A percentile compares a stretch with the other conserved stretches of the same genome.
These are phyloP conservation scores for Tokudaia tokunoshimensis DNA, from an alignment of 2,797 vertebrate species.

Conservation along the genomic window DNA sequence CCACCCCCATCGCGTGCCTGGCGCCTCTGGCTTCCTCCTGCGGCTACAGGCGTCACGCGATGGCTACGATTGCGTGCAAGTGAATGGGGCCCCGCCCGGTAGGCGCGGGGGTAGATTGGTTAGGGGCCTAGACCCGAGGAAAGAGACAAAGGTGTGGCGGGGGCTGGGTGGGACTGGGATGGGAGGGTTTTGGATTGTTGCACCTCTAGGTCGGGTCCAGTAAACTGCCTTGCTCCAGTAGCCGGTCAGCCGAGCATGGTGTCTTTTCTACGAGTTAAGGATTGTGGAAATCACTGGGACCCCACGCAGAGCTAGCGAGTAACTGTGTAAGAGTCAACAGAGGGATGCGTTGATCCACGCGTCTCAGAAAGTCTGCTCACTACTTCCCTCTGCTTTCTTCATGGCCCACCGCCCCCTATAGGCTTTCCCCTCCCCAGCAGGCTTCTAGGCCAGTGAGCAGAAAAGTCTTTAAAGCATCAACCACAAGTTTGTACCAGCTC, in stretches of 20 bases:
- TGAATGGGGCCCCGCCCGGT: background rate
- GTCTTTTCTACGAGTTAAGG: background rate
- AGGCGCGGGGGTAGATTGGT: background rate
- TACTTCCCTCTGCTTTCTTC: background rate
- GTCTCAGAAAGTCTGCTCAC: background rate
- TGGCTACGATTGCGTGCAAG: conserved; percentile 53
- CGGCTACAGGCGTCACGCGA: conserved; percentile 39
- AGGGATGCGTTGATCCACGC: background rate
- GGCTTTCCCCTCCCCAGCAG: background rate
- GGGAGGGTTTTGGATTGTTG: background rate
- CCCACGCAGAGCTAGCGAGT: background rate
- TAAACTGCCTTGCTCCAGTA: background rate
- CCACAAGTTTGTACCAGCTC: background rate
- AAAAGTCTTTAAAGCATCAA: background rate
- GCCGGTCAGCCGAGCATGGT: background rate
- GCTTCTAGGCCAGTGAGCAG: background rate
- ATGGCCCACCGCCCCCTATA: background rate
- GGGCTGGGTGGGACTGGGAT: background rate
- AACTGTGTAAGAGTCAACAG: background rate
- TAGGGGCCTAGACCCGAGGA: background rate
- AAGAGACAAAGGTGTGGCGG: background rate
- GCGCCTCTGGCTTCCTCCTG: conserved; percentile 52
- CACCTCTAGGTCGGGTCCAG: background rate
- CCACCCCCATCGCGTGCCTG: conserved; percentile 54
- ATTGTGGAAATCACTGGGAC: background rate